Percentiles rank a stretch among this genome's conserved stretches.
These are phyloP conservation scores for Lichenostomus cassidix DNA, from an alignment of 2,113 vertebrate species.

Conservation along the genomic window DNA sequence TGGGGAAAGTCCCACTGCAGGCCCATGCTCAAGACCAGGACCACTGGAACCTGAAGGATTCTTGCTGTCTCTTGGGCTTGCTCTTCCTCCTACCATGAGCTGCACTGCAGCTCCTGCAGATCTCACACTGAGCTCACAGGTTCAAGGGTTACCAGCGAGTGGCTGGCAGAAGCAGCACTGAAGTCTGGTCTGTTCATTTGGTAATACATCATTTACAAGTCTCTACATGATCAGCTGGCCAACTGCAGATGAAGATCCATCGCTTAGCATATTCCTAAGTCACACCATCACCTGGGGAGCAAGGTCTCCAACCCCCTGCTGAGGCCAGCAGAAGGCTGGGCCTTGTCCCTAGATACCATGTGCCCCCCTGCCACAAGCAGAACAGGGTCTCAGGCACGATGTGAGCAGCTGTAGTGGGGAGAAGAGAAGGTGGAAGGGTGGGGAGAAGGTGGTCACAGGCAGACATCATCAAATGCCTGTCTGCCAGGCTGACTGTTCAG, in stretches of 20 bases:
- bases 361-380: neutral
- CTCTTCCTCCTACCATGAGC: neutral
- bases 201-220: neutral
- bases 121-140: neutral
- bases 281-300: neutral
- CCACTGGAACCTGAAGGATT: neutral
- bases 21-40: neutral
- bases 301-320: neutral
- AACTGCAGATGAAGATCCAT: neutral
- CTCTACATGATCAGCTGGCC: neutral
- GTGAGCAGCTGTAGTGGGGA: conserved; percentile 1
- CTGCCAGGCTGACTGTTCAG: conserved; percentile 50
- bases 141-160: neutral
- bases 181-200: neutral
- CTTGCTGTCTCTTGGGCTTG: neutral
- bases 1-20: neutral
- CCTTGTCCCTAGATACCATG: neutral
- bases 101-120: neutral
- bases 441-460: neutral
- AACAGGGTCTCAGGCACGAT: conserved; percentile 13
- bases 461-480: neutral
- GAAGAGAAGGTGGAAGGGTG: neutral
- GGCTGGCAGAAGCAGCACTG: neutral
- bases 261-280: neutral
- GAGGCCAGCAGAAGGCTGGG: neutral